Base-by-base conservation (phyloP, 2,797 vertebrate species). In the Cryptoprocta ferox region DNA sequence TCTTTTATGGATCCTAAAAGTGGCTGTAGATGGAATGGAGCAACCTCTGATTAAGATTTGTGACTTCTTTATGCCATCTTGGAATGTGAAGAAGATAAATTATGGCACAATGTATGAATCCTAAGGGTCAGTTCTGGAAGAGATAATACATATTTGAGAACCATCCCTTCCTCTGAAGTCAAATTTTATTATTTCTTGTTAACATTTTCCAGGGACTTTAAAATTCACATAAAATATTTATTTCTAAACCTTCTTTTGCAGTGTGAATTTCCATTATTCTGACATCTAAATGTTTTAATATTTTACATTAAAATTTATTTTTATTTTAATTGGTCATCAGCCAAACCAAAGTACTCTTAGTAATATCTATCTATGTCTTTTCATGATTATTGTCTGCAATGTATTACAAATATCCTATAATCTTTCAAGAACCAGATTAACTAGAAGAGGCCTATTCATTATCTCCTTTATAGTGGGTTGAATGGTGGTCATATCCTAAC, bases 241-340 rank as follows among this genome's bases (percentile, higher is more conserved):
- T 93, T 81, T 93, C 12, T 91, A 81, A 91, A 61, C 30, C 16
- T 56, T 59, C 6, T 93, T 88, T 39, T 61, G 13, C 6, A 89
- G 16, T 39, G 3, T 53, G 15, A 73, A 37, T 86, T 89, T 93
- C 3, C 30, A 53, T 78, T 87, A 48, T 73, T 78, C 45, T 63
- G 35, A 85, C 10, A 66, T 42, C 85, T 91, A 91, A 94, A 75
- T 93, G 16, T 63, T 68, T 84, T 93, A 63, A 18, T 80, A 63
- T 88, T 88, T 70, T 75, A 83, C 59, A 70, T 63, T 81, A 84
- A 81, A 89, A 63, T 76, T n/a, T 78, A 65, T 75, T 56, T 97
- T 91, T 92, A 94, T 87, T 94, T 19, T 70, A 68, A 45, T 70
- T 93, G 14, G 10, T 30, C 15, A 78, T 88, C 5, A 61, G 5